phyloP scores from a whole-genome alignment of 1,140 invertebrate species.

The Pogonomyrmex californicus region DNA sequence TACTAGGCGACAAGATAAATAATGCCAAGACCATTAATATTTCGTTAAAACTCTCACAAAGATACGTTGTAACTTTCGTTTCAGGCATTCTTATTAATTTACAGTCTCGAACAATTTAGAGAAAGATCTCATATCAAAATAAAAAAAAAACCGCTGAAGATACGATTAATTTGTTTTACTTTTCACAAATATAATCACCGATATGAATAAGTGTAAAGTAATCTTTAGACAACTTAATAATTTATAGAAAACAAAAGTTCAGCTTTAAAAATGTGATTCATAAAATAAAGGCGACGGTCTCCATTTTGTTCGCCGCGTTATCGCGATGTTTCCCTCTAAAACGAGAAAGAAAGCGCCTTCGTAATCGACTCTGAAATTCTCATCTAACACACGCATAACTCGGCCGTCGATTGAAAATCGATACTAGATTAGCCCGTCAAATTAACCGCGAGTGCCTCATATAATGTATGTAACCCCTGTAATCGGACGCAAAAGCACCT shows the following conservation, averaged over 20 bases:
- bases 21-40: slow-evolving; percentile 28
- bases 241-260: neutral
- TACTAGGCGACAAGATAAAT: slow-evolving; percentile 52
- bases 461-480: slow-evolving; percentile 30
- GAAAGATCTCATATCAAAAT: neutral
- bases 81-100: neutral
- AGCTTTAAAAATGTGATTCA: neutral
- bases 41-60: slow-evolving; percentile 18
- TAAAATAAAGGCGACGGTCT: too few relatives aligned
- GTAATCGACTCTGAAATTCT: slow-evolving; percentile 18
- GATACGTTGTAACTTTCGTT: neutral
- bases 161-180: too few relatives aligned
- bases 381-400: slow-evolving; percentile 36
- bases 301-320: neutral
- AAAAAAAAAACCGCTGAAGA: slow-evolving; percentile 4
- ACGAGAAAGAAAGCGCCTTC: neutral
- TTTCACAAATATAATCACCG: neutral
- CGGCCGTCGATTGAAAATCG: slow-evolving; percentile 42
- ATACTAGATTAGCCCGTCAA: slow-evolving; percentile 50
- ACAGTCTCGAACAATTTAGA: neutral
- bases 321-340: slow-evolving; percentile 4
- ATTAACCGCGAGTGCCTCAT: slow-evolving; percentile 44
- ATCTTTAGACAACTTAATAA: neutral
- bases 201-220: neutral
- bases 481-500: slow-evolving; percentile 33